Evolutionary conservation across 1,140 invertebrate species (phyloP), one percentile per base, ranked within the genome.

Genomic region (Teleogryllus occipitalis): DNA sequence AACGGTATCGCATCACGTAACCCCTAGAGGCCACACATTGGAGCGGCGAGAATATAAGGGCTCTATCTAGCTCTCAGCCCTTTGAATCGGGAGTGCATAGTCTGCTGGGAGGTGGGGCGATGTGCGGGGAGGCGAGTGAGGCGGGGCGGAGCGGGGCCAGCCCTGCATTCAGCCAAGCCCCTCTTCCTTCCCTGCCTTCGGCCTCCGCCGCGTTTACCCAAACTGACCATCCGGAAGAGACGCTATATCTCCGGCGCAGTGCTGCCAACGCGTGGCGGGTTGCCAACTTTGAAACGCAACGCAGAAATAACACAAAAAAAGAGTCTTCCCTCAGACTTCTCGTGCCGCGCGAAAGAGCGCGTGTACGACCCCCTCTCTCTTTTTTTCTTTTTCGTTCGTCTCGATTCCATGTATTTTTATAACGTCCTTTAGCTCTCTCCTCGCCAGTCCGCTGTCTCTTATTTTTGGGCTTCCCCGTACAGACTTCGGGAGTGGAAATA

Each of bases 351-450:
- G 54, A 65, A 65, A 65, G 54, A 65, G 54, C 54, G 54, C 54
- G 54, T 65, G 54, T 65, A 65, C 10, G 10, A 65, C 10, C 54
- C 18, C 18, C 54, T 2, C 54, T 18, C 18, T 65, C 18, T 65
- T 65, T 65, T 65, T 65, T 18, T 65, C 54, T 65, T 18, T 65
- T 65, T 65, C 10, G 54, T 65, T 65, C 54, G 54, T 65, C 54
- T 65, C 54, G 18, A 65, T 65, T 65, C 54, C 54, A 65, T 65
- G 54, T 65, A 65, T 65, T 65, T 65, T 65, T 65, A 65, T 65
- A 65, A 65, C 54, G 18, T 65, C 54, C 54, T 65, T 65, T 65
- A 65, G 54, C 54, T 65, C 54, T 65, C 54, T 2, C 54, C 18
- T 10, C 54, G 18, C 54, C 54, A 10, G 18, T 14, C 10, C 54